Percentiles rank a stretch among this genome's conserved stretches.
phyloP scores from a whole-genome alignment of 53 echinoderm and acorn worm species.

The Temnopleurus reevesii region DNA sequence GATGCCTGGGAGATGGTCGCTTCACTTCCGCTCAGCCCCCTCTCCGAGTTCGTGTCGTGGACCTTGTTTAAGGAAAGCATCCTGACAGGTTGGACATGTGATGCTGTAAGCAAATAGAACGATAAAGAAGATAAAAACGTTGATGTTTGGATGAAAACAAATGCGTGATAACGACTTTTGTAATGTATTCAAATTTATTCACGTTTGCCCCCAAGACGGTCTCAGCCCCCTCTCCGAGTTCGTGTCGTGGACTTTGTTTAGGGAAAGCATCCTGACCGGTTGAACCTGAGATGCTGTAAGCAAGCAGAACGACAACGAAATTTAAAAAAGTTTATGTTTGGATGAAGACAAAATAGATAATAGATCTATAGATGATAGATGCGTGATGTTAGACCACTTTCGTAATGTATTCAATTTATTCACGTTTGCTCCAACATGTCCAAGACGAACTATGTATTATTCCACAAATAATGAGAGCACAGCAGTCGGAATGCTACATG shows the following conservation, averaged over 20 bases:
- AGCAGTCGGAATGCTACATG: no score
- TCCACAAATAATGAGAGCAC: no score
- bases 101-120: background rate
- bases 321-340: background rate
- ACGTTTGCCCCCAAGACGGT: no score
- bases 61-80: slow-evolving; percentile 30
- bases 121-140: background rate
- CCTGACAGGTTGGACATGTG: background rate
- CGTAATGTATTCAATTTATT: no score
- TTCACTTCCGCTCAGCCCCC: background rate
- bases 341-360: no score
- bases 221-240: background rate
- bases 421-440: no score
- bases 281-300: background rate
- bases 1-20: slow-evolving; percentile 37
- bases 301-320: background rate
- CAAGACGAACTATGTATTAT: no score
- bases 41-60: slow-evolving; percentile 6
- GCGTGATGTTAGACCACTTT: no score
- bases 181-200: no score
- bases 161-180: no score
- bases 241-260: slow-evolving; percentile 23
- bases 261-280: background rate
- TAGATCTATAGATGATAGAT: no score
- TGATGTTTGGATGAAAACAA: background rate